Evolutionary conservation across 2,888 invertebrate species (phyloP).

Genomic region (Drosophila macrospina): DNA sequence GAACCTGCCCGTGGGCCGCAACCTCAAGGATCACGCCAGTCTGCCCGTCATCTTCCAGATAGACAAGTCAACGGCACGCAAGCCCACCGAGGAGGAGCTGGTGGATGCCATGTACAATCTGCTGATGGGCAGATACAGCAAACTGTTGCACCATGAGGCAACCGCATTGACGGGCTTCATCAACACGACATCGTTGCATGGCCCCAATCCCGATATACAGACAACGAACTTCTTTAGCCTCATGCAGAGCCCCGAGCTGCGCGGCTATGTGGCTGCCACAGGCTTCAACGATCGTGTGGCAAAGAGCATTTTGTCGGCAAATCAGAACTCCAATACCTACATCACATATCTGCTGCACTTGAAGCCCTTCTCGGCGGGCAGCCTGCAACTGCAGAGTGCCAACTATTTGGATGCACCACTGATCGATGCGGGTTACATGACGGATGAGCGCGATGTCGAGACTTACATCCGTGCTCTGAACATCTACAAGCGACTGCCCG

Average conservation of each 20-base stretch:
- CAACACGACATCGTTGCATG: conserved; percentile 86
- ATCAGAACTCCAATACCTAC: conserved; percentile 80
- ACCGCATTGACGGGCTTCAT: conserved; percentile 87
- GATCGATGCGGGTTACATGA: conserved; percentile 88
- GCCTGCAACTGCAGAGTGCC: conserved; percentile 86
- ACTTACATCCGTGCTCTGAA: conserved; percentile 83
- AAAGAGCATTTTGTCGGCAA: conserved; percentile 81
- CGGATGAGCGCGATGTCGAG: conserved; percentile 86
- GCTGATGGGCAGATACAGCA: conserved; percentile 86
- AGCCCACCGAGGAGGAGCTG: conserved; percentile 84
- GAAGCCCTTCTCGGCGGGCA: conserved; percentile 86
- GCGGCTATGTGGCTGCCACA: conserved; percentile 81
- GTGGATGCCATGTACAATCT: conserved; percentile 86
- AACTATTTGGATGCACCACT: conserved; percentile 87
- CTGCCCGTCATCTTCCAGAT: conserved; percentile 86
- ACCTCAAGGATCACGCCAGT: conserved; percentile 93
- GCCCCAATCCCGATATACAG: conserved; percentile 87
- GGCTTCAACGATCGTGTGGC: conserved; percentile 82
- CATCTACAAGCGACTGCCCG: conserved; percentile 81
- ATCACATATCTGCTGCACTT: conserved; percentile 82
- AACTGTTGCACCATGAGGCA: conserved; percentile 85
- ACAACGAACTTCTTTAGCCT: conserved; percentile 86
- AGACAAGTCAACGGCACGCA: conserved; percentile 84
- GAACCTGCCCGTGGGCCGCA: conserved; percentile 88
- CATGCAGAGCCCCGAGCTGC: conserved; percentile 84